Evolutionary conservation across 1,140 invertebrate genomes (phyloP), one percentile per base, ranked within the genome.

Genomic region (Lepidurus packardi): DNA sequence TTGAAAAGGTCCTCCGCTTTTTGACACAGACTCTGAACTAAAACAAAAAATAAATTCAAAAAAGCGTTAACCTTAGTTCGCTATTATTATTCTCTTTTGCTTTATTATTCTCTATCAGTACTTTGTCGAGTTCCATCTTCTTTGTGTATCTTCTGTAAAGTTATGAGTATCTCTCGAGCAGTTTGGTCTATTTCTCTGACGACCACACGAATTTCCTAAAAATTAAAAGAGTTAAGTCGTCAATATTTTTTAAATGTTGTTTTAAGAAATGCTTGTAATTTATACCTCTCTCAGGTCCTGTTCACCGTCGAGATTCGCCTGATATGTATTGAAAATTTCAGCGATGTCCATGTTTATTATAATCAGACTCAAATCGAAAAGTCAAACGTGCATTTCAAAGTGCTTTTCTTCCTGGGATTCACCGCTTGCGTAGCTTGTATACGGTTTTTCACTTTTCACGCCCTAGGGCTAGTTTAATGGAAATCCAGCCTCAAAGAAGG

Each of bases 71-170:
- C 42, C 75, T 78, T 77, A 81, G 45, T 82, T 34, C 73, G 10
- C 75, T 47, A 74, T 10, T 24, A 8, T 76, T 43, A 74, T 10
- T 75, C 24, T 10, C 21, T 45, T n/a, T n/a, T n/a, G n/a, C n/a
- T n/a, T 10, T 24, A 8, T 76, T 43, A 74, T 10, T 75, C 24
- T 10, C 21, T 45, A 47, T 21, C 80, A 47, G 76, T 83, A 87
- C 90, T 87, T 83, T 90, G 87, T 84, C 88, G 85, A 78, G 83
- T 84, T 76, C 86, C 84, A 80, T 84, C 83, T 77, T 89, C 87
- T 79, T 90, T 89, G 82, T 94, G 92, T 80, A 94, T 92, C 53
- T 88, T 86, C 84, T 93, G 92, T n/a, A 94, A 82, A 77, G 87
- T 85, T 78, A 90, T 91, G 43, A 88, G 83, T 65, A 93, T 90